phyloP scores from a whole-genome alignment of 2,797 vertebrate genomes.

The Rachycentron canadum region DNA sequence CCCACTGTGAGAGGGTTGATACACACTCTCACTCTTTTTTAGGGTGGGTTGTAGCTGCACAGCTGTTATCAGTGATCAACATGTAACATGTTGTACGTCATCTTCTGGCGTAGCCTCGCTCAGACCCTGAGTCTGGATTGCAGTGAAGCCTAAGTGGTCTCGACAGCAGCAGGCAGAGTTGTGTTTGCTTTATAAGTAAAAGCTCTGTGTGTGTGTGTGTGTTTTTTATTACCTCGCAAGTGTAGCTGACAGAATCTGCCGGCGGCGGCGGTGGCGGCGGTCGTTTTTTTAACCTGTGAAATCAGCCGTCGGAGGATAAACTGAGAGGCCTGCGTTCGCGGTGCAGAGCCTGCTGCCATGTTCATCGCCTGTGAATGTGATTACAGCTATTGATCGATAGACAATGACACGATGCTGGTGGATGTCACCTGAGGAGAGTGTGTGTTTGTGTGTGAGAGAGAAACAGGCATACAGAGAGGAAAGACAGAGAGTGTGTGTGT shows the following conservation, averaged over 20 bases:
- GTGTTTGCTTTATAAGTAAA: conserved; percentile 46
- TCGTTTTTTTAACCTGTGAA: conserved; percentile 50
- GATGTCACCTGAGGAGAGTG: conserved; percentile 72
- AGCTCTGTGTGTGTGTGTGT: background rate
- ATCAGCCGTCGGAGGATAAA: conserved; percentile 49
- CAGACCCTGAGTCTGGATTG: background rate
- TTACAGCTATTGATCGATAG: conserved; percentile 78
- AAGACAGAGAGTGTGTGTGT: conserved; percentile 18
- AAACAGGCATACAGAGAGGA: conserved; percentile 50
- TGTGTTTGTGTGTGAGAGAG: conserved; percentile 41
- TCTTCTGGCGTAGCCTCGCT: background rate
- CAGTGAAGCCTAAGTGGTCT: conserved; percentile 25
- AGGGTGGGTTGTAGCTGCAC: background rate
- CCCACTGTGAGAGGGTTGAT: too few relatives aligned
- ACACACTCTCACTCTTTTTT: background rate
- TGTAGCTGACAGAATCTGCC: conserved; percentile 38
- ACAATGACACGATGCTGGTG: conserved; percentile 69
- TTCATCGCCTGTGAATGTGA: conserved; percentile 74
- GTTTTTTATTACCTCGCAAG: conserved; percentile 35
- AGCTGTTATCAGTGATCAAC: background rate
- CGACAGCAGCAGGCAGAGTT: conserved; percentile 28
- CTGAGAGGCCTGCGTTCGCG: conserved; percentile 23
- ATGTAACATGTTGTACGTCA: background rate
- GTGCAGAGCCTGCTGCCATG: conserved; percentile 8
- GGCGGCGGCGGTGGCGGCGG: background rate